Evolutionary conservation across 2,797 vertebrate genomes (phyloP).

Genomic region (Molossus molossus): DNA sequence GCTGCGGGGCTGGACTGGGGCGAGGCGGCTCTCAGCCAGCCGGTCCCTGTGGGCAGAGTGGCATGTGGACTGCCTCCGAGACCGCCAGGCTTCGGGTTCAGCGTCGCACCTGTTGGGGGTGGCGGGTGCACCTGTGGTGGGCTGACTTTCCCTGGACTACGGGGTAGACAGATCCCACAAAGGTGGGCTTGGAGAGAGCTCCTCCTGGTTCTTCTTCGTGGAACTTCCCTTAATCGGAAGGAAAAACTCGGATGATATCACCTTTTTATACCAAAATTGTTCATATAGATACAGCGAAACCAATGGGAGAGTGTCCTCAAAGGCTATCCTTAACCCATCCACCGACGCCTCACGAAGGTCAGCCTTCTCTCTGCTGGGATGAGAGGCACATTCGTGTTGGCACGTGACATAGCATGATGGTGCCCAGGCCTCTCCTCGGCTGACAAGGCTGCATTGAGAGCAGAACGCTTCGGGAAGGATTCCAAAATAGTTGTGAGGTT

Average conservation of each 20-base stretch:
- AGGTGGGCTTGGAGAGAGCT: constrained; percentile 96
- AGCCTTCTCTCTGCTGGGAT: constrained; percentile 96
- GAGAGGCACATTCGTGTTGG: constrained; percentile 93
- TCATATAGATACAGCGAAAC: constrained; percentile 97
- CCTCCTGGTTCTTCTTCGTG: constrained; percentile 93
- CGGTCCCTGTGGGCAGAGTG: constrained; percentile 95
- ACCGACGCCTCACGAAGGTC: constrained; percentile 99
- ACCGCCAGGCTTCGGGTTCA: constrained; percentile 93
- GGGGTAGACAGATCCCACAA: constrained; percentile 95
- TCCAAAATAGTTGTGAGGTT: constrained; percentile 98
- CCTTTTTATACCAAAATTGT: constrained; percentile 98
- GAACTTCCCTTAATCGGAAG: constrained; percentile 94
- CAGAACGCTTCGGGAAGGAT: constrained; percentile 98
- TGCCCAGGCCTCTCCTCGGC: constrained; percentile 96
- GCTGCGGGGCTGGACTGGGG: constrained; percentile 94
- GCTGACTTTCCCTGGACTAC: constrained; percentile 96
- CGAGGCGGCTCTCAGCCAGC: constrained; percentile 93
- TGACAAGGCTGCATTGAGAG: constrained; percentile 97
- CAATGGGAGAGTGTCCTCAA: constrained; percentile 97
- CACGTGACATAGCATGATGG: constrained; percentile 93
- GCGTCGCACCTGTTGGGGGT: constrained; percentile 94
- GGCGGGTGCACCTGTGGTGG: constrained; percentile 92
- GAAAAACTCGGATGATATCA: constrained; percentile 97
- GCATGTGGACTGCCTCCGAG: constrained; percentile 94
- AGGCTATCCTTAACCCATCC: constrained; percentile 97